Evolutionary conservation across 2,888 invertebrate genomes (phyloP), one percentile per base, ranked within the genome.

Genomic region (Epirrhoe alternata): DNA sequence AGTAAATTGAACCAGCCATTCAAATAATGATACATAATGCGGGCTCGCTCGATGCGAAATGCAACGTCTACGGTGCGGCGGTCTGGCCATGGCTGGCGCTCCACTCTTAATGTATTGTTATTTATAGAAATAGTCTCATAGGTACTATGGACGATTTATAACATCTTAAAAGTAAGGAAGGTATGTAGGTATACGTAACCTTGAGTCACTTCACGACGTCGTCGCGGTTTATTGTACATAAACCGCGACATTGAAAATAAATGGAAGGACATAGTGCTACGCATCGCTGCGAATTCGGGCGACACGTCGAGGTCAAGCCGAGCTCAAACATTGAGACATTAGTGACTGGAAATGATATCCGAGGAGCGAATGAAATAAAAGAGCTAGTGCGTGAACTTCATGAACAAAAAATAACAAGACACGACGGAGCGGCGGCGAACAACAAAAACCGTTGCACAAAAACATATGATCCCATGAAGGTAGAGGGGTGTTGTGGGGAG

Each of bases 361-460:
- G 84, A 87, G 83, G 80, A 86, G 82, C 85, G 77, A 87, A 86
- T 87, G 85, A 87, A 89, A 88, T 88, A 88, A 88, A 90, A 88
- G 90, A 90, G 86, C 82, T 86, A 85, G 85, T 90, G 90, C 90
- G 90, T 92, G 90, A 91, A 92, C 84, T 88, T 83, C 80, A 80
- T 84, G 73, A 85, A 83, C 82, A 89, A 90, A 90, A 89, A 92
- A 89, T 81, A 86, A 89, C 82, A 84, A 84, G 86, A 87, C 83
- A 90, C 82, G 85, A 84, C 85, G 87, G 83, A 82, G 86, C 87
- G 88, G 89, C 91, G 92, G 92, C 86, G 87, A 92, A 92, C 91
- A 91, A 92, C 92, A 93, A 93, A 93, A 93, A 93, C 93, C 92
- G 93, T 92, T 93, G 92, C 90, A 92, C 88, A 93, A 93, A 93